Conservation (phyloP, 2,113 vertebrate genomes). For the Amblyopsis rosae region DNA sequence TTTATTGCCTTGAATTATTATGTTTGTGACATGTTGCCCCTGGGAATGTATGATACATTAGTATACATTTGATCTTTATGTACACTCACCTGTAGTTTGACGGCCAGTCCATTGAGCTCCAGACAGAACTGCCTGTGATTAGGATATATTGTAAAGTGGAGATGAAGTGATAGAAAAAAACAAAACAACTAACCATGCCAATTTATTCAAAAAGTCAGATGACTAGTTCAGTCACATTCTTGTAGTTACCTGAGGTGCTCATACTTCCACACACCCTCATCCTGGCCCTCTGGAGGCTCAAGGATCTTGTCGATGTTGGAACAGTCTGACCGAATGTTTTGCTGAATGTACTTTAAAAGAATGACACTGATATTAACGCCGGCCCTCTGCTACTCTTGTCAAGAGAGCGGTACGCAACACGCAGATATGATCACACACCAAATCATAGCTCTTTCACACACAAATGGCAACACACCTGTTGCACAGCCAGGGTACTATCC, state of each 20-base stretch:
- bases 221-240: not conserved
- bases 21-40: not conserved
- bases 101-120: slow-evolving; percentile 96
- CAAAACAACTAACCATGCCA: not conserved
- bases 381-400: not conserved
- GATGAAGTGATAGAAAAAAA: not conserved
- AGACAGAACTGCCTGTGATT: slow-evolving; percentile 92
- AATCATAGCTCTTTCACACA: not conserved
- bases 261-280: slow-evolving; percentile 99
- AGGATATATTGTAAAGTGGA: slow-evolving; percentile 8
- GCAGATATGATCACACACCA: not conserved
- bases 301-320: slow-evolving; percentile 98
- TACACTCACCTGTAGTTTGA: slow-evolving; percentile 92
- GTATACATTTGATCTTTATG: not conserved
- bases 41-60: no score
- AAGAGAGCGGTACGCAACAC: no score
- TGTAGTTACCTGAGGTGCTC: slow-evolving; percentile 91
- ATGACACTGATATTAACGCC: slow-evolving; percentile 5
- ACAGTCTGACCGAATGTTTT: slow-evolving; percentile 96
- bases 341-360: slow-evolving; percentile 90
- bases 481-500: slow-evolving; percentile 98
- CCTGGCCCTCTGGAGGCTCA: slow-evolving; percentile 97
- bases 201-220: not conserved
- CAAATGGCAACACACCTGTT: slow-evolving; percentile 82
- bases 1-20: no score